Evolutionary conservation across 1,140 invertebrate genomes (phyloP).

Genomic region (Drosophila ironensis): DNA sequence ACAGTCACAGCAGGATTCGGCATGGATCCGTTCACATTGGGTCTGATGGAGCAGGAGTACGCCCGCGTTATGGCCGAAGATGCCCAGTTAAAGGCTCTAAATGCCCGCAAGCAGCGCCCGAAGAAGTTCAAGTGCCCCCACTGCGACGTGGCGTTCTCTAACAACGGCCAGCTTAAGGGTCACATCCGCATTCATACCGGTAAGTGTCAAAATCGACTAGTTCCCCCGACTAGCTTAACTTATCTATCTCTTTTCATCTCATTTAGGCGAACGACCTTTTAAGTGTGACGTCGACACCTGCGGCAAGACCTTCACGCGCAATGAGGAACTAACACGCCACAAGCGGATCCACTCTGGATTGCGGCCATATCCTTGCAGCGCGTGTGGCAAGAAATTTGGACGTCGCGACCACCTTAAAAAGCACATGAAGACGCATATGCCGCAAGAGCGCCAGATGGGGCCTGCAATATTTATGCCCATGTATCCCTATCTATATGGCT

Average conservation of each 20-base stretch:
- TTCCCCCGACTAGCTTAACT: background rate
- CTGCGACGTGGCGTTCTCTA: conserved; percentile 94
- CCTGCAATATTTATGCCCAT: conserved; percentile 78
- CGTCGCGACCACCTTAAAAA: conserved; percentile 94
- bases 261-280: conserved; percentile 91
- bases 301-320: conserved; percentile 94
- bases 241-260: conserved; percentile 42
- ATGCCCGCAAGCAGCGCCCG: conserved; percentile 89
- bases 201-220: conserved; percentile 63
- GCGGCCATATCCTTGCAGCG: conserved; percentile 89
- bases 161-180: conserved; percentile 95
- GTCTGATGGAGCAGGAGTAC: conserved; percentile 85
- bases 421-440: conserved; percentile 84
- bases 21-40: conserved; percentile 72
- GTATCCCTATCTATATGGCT: conserved; percentile 81
- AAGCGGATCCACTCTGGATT: conserved; percentile 94
- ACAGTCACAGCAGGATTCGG: conserved; percentile 47
- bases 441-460: conserved; percentile 73
- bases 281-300: conserved; percentile 92
- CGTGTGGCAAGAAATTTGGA: conserved; percentile 94
- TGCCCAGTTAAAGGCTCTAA: conserved; percentile 85
- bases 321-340: conserved; percentile 96
- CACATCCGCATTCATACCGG: conserved; percentile 96
- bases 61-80: conserved; percentile 86
- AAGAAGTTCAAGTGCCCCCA: conserved; percentile 95